A percentile compares a stretch with the other conserved stretches of the same genome.
Conservation (phyloP, 2,888 invertebrate species). For the Rapana venosa region DNA sequence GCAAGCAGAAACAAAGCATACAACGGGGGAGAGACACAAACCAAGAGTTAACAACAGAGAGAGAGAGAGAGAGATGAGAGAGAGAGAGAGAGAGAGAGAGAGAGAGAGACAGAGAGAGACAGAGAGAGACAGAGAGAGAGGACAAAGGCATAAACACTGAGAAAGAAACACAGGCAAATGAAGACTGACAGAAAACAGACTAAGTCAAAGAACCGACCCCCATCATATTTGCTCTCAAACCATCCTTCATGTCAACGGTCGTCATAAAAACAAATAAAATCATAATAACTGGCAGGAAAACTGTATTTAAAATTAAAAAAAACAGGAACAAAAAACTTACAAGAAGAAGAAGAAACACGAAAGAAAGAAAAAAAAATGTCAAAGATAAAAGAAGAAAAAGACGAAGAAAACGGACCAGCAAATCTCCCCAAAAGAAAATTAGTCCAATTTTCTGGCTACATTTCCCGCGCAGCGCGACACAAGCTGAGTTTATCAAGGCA, state of each 20-base stretch:
- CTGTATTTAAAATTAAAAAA: no score
- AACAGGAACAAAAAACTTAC: no score
- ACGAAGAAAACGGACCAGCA: constrained; percentile 11
- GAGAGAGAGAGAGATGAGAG: not conserved
- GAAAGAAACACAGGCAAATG: no score
- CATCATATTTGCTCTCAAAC: no score
- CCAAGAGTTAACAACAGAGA: not conserved
- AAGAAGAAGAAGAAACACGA: not conserved
- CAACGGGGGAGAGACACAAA: not conserved
- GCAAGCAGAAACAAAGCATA: not conserved
- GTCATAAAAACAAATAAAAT: no score
- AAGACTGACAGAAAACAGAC: no score
- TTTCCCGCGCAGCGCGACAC: constrained; percentile 25
- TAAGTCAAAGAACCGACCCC: no score
- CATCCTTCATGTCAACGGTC: no score
- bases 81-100: not conserved
- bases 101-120: not conserved
- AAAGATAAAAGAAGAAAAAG: not conserved
- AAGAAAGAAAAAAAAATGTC: not conserved
- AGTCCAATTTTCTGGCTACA: constrained; percentile 42
- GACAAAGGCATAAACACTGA: no score
- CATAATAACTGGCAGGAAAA: no score
- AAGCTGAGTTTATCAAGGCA: constrained; percentile 14
- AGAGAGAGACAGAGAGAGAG: no score
- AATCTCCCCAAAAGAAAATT: constrained; percentile 33